Evolutionary conservation across 35 echinoderm and acorn worm species (phyloP), one percentile per base, ranked within the genome.

Genomic region (Antedon bifida): DNA sequence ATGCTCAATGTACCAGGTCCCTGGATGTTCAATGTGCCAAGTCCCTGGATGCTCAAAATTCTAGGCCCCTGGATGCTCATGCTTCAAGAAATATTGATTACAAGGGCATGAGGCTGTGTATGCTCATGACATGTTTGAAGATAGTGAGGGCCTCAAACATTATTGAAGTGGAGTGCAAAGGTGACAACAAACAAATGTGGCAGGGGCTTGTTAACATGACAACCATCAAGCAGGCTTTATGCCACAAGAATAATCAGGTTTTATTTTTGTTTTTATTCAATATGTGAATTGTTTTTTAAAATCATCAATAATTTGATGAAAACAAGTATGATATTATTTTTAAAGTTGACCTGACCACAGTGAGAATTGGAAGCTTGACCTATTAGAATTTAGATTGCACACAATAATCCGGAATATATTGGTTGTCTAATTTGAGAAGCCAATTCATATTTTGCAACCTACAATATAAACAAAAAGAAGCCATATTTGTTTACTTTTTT

Each of bases 81-180:
- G 5, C 7, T 21, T 64, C 19, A 64, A 23, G 23, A 1, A 2
- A 8, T 21, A 2, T 64, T 8, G 51, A 64, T 64, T 64, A 64
- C 23, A 64, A 64, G 51, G 51, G 51, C 26, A 64, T 64, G 51
- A 11, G 51, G 51, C 85, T 97, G 0, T 88, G 87, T 33, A 87
- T 88, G 2, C 75, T 92, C 17, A 56, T 92, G 30, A 92, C 85
- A 13, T 97, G 93, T 75, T 88, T 97, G 0, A 97, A 97, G 83
- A 88, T 79, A 32, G 84, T 87, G 0, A 89, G 90, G 32, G 30
- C 82, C 11, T 14, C 12, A 74, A 74, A 84, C 34, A 34, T 33
- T 30, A 7, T 5, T 36, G 77, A 34, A 17, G 33, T 23, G 9
- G 39, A 36, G 28, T 45, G 26, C 21, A 39, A 87, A 42, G 36